These are phyloP conservation scores for Chymomyza procnemis DNA, from an alignment of 2,888 invertebrate genomes.

Conservation along the genomic window DNA sequence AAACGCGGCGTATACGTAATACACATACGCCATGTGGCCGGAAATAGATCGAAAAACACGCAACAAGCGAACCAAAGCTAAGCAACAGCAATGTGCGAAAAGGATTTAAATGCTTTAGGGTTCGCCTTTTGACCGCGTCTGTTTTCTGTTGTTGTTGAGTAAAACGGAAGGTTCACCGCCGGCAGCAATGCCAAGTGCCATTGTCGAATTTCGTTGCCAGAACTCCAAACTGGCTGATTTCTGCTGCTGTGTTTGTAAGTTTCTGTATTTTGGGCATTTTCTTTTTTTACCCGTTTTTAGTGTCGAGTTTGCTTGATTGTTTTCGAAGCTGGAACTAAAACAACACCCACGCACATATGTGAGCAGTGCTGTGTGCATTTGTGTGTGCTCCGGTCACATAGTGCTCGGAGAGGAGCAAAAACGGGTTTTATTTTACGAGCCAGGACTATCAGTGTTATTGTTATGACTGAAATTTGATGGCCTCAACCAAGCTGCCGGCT, in stretches of 20 bases:
- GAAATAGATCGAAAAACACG: constrained; percentile 38
- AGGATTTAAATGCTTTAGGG: constrained; percentile 72
- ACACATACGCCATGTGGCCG: constrained; percentile 35
- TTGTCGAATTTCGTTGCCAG: constrained; percentile 53
- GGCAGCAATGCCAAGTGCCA: constrained; percentile 45
- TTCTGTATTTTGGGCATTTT: too few relatives aligned
- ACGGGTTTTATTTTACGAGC: constrained; percentile 68
- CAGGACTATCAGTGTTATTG: constrained; percentile 70
- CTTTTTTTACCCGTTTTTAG: constrained; percentile 30
- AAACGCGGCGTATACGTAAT: constrained; percentile 44
- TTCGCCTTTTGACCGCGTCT: constrained; percentile 61
- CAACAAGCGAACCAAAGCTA: constrained; percentile 50
- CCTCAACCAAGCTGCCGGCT: constrained; percentile 55
- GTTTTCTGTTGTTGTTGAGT: background rate
- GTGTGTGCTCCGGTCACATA: constrained; percentile 31
- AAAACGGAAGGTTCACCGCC: background rate
- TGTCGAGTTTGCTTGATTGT: constrained; percentile 58
- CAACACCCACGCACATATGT: constrained; percentile 24
- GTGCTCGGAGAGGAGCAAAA: constrained; percentile 35
- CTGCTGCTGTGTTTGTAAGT: constrained; percentile 21
- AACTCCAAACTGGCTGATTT: constrained; percentile 8
- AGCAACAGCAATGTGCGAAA: constrained; percentile 55
- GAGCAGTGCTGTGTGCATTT: constrained; percentile 15
- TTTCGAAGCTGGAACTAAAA: constrained; percentile 55
- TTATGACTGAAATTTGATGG: constrained; percentile 72